Evolutionary conservation across 2,888 invertebrate genomes (phyloP), one percentile per base, ranked within the genome.

Genomic region (Hyalella azteca): DNA sequence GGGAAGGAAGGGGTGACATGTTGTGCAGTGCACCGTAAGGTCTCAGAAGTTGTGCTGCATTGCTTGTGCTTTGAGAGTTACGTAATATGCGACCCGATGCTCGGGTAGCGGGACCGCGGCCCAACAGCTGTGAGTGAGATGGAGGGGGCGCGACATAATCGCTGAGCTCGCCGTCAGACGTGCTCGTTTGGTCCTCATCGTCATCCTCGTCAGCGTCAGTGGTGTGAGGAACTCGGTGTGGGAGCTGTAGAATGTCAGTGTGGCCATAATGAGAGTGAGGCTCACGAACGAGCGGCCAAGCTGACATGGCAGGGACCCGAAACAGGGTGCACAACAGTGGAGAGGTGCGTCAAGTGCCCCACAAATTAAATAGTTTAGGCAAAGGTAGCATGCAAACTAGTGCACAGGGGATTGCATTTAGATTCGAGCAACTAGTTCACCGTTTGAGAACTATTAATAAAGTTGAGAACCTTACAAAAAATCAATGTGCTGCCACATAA

Each of bases 111-210:
- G 79, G 73, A n/a, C 78, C 54, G 13, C 78, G 78, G 9, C 81
- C 78, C 9, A 78, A 36, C 75, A 75, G 3, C 15, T 11, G 59
- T 40, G 40, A 29, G n/a, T 29, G 41, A 11, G 75, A 45, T 32
- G 79, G 79, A n/a, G 73, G 79, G 29, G 79, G 79, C 7, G 80
- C 78, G 49, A 83, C 80, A 80, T 83, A 83, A 76, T 81, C 83
- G 77, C 83, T 81, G 40, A 83, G 80, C 48, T 83, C 83, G 15
- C 81, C 83, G 49, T 81, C 81, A n/a, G 81, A 83, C 59, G 79
- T 66, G 77, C 81, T 81, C 66, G 80, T 79, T 40, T 80, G 79
- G 48, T 81, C 81, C n/a, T n/a, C n/a, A 36, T 83, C 83, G 13
- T 83, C 79, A 49, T 83, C 80, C 45, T 78, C 81, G 78, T 81